Evolutionary conservation across 2,888 invertebrate species (phyloP).

Genomic region (Plutella xylostella): DNA sequence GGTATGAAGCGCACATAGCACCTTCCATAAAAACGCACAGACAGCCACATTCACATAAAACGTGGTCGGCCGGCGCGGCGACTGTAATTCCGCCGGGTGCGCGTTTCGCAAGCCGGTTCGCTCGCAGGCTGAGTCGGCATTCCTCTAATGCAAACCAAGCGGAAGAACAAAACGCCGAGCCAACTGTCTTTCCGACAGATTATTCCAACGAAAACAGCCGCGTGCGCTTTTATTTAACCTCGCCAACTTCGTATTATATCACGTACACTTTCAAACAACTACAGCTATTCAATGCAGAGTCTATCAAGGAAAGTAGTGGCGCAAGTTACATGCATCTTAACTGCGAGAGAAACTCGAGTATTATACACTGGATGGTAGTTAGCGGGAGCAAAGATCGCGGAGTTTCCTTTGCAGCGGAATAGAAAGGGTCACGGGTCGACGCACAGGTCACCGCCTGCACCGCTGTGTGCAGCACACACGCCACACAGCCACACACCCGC

Average conservation of each 20-base stretch:
- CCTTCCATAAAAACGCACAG: too few relatives aligned
- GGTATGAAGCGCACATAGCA: too few relatives aligned
- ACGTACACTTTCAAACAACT: too few relatives aligned
- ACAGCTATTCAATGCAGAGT: too few relatives aligned
- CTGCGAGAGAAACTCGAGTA: slow-evolving; percentile 1
- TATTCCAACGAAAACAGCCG: slow-evolving; percentile 12
- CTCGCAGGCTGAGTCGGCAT: slow-evolving; percentile 33
- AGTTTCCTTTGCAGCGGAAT: slow-evolving; percentile 8
- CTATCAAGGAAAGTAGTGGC: too few relatives aligned
- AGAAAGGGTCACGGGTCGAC: slow-evolving; percentile 32
- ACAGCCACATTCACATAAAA: too few relatives aligned
- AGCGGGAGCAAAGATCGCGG: slow-evolving; percentile 35
- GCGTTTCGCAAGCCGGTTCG: slow-evolving; percentile 19
- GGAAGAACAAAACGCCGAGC: slow-evolving; percentile 27
- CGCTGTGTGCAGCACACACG: too few relatives aligned
- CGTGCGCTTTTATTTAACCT: slow-evolving; percentile 7
- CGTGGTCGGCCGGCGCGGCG: too few relatives aligned
- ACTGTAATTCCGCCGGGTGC: slow-evolving; percentile 6
- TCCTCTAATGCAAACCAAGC: slow-evolving; percentile 34
- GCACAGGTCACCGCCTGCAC: too few relatives aligned
- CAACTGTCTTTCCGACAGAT: slow-evolving; percentile 30
- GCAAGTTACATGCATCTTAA: too few relatives aligned
- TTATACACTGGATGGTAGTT: background rate
- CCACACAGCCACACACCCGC: background rate
- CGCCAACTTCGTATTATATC: background rate